Conservation (phyloP, 2,888 invertebrate genomes). For the Stegophylla sp. region DNA sequence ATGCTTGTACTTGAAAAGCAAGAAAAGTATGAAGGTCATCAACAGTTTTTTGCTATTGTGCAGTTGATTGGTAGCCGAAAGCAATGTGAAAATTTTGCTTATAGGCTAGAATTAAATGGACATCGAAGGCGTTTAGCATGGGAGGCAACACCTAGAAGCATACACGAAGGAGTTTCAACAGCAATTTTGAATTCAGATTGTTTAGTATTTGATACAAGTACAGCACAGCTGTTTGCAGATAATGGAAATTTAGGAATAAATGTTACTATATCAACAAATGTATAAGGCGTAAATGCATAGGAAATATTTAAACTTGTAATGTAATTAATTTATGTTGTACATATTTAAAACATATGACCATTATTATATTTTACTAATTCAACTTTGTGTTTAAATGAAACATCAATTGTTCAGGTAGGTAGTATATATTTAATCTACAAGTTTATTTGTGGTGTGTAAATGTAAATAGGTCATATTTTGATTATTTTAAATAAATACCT, state of each 20-base stretch:
- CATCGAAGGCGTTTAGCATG: constrained; percentile 93
- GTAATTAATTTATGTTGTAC: neutral
- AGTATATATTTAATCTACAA: neutral
- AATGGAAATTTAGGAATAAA: constrained; percentile 99
- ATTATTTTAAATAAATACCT: neutral
- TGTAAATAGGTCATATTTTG: neutral
- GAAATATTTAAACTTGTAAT: constrained; percentile 3
- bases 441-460: neutral
- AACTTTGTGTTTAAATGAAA: neutral
- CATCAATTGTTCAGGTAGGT: neutral
- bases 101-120: constrained; percentile 95
- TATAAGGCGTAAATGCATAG: neutral
- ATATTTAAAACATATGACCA: neutral
- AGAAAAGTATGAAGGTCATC: constrained; percentile 95
- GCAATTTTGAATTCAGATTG: constrained; percentile 98
- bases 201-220: constrained; percentile 96
- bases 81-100: constrained; percentile 98
- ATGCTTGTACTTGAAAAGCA: constrained; percentile 99
- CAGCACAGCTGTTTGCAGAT: constrained; percentile 97
- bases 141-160: constrained; percentile 98
- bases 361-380: constrained; percentile 16
- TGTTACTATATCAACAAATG: constrained; percentile 88
- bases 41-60: constrained; percentile 97
- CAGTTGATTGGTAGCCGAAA: constrained; percentile 98
- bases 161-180: constrained; percentile 97